Evolutionary conservation across 2,888 invertebrate species (phyloP), one percentile per base, ranked within the genome.

Genomic region (Bruchidius siliquastri): DNA sequence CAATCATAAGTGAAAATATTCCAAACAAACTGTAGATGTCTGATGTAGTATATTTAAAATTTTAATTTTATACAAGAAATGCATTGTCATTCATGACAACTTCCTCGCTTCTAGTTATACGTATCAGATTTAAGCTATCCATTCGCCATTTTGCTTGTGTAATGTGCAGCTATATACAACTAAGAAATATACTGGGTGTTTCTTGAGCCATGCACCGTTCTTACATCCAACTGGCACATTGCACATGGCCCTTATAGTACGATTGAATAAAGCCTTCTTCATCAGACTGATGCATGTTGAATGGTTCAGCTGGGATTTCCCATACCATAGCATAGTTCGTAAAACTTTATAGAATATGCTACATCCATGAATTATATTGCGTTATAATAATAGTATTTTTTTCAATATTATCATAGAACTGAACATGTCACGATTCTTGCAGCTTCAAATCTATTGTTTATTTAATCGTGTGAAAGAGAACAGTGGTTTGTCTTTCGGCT

Each of bases 151-250:
- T 49, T 73, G 83, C 84, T 84, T 84, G 84, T 84, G 84, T 84
- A 84, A 84, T 83, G 83, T 84, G 84, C 84, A 81, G 77, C 75
- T 76, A 77, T n/a, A n/a, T 49, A 49, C 49, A 78, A 76, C 79
- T 78, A 74, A 79, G 74, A 76, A 74, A 76, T 76, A 73, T 70
- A 76, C 76, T 72, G 72, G 26, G 20, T 76, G 72, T 75, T 71
- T 71, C 70, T 67, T 72, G 26, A 70, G 72, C 74, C 70, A 72
- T 76, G 78, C 77, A 76, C 78, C 67, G 72, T 75, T 76, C 75
- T 75, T 74, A 72, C 74, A 73, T 74, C 73, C 49, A 49, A 49
- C 49, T 49, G 49, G 80, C 80, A 80, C 80, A 82, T 81, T 80
- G 82, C 82, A 82, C 82, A 81, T 79, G 74, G 76, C 78, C 68